phyloP scores from a whole-genome alignment of 2,888 invertebrate genomes.

The Agrochola litura region DNA sequence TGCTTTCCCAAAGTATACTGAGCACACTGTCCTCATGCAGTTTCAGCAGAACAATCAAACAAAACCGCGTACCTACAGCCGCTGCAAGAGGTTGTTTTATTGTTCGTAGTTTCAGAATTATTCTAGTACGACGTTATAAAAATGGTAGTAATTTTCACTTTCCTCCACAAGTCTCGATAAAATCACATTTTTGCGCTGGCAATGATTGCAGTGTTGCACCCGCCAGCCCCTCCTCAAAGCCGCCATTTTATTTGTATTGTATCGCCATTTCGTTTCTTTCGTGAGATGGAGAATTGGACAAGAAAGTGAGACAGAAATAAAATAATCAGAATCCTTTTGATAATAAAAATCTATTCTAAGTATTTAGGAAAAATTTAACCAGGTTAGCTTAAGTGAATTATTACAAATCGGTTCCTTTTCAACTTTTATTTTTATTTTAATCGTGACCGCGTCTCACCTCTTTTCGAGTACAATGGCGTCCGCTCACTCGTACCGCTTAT shows the following conservation, averaged over 20 bases:
- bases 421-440: conserved; percentile 38
- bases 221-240: conserved; percentile 38
- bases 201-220: conserved; percentile 11
- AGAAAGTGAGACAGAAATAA: conserved; percentile 90
- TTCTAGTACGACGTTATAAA: too few species aligned
- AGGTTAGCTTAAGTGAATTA: conserved; percentile 62
- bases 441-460: conserved; percentile 72
- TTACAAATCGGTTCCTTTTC: conserved; percentile 18
- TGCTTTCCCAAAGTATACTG: not conserved
- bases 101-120: not conserved
- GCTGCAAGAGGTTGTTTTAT: not conserved
- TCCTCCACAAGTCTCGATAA: not conserved
- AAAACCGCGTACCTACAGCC: not conserved
- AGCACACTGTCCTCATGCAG: conserved; percentile 2
- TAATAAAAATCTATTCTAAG: conserved; percentile 32
- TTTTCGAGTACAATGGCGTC: conserved; percentile 87
- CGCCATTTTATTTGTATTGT: conserved; percentile 87
- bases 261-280: conserved; percentile 90
- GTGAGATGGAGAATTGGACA: conserved; percentile 88
- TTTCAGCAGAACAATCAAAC: not conserved
- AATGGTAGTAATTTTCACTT: not conserved
- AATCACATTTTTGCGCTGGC: conserved; percentile 22
- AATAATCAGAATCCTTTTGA: conserved; percentile 72
- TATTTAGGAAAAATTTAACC: conserved; percentile 41
- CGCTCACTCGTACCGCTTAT: conserved; percentile 85